These are phyloP conservation scores for Sceloporus tristichus DNA, from an alignment of 2,113 vertebrate species.

Conservation along the genomic window DNA sequence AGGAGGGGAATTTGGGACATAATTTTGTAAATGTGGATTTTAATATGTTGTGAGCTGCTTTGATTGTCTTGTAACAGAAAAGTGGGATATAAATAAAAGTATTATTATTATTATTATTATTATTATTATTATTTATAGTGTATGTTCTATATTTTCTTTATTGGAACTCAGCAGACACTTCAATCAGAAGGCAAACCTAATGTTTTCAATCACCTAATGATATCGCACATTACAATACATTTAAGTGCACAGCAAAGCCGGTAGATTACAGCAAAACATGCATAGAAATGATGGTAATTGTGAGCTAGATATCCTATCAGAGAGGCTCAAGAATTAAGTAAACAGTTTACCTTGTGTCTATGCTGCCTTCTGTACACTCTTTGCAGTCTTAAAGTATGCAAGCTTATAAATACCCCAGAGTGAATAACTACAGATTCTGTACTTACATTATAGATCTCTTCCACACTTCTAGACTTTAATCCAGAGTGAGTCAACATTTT, in stretches of 20 bases:
- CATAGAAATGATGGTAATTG: background rate
- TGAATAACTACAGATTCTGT: background rate
- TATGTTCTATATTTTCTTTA: background rate
- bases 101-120: too few relatives aligned
- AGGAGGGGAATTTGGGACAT: too few relatives aligned
- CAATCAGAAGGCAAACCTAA: background rate
- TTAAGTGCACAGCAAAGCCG: background rate
- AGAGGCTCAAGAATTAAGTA: background rate
- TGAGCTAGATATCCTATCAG: accelerated
- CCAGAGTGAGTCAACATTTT: background rate
- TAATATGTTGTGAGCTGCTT: too few relatives aligned
- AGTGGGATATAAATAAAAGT: too few relatives aligned
- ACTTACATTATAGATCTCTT: background rate
- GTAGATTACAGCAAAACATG: background rate
- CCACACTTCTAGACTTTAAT: background rate
- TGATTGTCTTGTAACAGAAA: too few relatives aligned
- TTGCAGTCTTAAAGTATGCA: background rate
- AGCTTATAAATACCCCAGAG: background rate
- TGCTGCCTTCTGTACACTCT: background rate
- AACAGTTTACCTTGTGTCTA: background rate
- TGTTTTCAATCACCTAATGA: background rate
- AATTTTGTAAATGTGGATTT: too few relatives aligned
- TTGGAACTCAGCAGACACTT: background rate
- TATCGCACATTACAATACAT: background rate
- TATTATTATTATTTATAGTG: background rate